These are phyloP conservation scores for Harlomillsia oculata DNA, from an alignment of 1,140 invertebrate species.

Conservation along the genomic window DNA sequence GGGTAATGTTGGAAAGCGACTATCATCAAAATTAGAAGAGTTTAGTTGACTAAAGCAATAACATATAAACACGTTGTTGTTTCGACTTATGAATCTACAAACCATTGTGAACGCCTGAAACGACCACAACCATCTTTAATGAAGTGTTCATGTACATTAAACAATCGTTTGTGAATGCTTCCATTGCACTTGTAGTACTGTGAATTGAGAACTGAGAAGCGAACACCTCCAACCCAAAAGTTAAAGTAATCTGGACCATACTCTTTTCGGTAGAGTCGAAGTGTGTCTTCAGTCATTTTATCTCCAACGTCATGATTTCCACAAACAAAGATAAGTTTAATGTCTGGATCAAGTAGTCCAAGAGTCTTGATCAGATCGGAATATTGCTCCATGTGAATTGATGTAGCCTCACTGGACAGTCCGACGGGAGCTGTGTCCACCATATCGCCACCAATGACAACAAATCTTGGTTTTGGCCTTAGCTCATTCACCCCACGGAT, in stretches of 20 bases:
- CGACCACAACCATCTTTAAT: slow-evolving; percentile 13
- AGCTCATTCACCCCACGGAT: slow-evolving; percentile 45
- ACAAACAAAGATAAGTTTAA: slow-evolving; percentile 48
- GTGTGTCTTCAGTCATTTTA: slow-evolving; percentile 41
- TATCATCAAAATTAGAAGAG: not conserved
- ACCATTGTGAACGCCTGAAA: slow-evolving; percentile 15
- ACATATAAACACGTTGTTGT: not conserved
- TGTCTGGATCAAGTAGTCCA: slow-evolving; percentile 40
- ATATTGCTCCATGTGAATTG: slow-evolving; percentile 40
- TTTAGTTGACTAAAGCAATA: not conserved
- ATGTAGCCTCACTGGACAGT: slow-evolving; percentile 21
- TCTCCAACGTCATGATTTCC: slow-evolving; percentile 49
- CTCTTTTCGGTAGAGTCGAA: slow-evolving; percentile 40
- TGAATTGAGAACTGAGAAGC: slow-evolving; percentile 48
- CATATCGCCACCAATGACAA: slow-evolving; percentile 52
- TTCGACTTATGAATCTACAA: too few species aligned
- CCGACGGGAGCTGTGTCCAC: slow-evolving; percentile 41
- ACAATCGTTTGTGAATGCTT: slow-evolving; percentile 37
- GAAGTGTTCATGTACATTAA: slow-evolving; percentile 42
- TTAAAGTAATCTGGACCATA: slow-evolving; percentile 52
- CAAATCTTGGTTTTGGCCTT: slow-evolving; percentile 46
- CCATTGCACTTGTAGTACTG: slow-evolving; percentile 43
- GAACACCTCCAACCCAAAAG: slow-evolving; percentile 47
- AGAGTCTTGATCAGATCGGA: slow-evolving; percentile 44
- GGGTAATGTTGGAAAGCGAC: slow-evolving; percentile 52